Percentiles rank a stretch among this genome's conserved stretches.
Evolutionary conservation across 2,888 invertebrate genomes (phyloP).

Genomic region (Volucella zonaria): DNA sequence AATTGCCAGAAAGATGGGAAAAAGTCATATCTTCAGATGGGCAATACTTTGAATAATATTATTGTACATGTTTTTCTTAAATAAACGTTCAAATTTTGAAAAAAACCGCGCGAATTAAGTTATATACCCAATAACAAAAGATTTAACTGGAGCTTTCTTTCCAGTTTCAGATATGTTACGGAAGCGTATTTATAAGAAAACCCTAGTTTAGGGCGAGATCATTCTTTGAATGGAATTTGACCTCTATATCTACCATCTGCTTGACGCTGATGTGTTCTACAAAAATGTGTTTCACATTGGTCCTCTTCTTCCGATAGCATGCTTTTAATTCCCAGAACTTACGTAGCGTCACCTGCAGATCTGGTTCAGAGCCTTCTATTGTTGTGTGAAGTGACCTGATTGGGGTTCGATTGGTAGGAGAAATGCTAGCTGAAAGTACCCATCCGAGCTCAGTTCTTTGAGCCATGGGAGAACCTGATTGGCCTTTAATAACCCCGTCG

Average conservation of each 20-base stretch:
- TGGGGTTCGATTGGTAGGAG: too few species aligned
- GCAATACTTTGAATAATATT: too few species aligned
- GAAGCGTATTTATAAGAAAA: not conserved
- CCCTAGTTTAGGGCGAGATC: not conserved
- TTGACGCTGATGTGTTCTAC: too few species aligned
- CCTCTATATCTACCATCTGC: conserved; percentile 1
- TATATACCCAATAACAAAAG: too few species aligned
- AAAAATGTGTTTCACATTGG: conserved; percentile 19
- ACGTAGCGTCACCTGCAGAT: not conserved
- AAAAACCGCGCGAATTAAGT: too few species aligned
- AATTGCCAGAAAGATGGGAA: too few species aligned
- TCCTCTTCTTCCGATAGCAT: conserved; percentile 11
- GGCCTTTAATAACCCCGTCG: conserved; percentile 7
- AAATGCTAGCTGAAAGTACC: too few species aligned
- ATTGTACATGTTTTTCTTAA: too few species aligned
- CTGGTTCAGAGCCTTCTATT: not conserved
- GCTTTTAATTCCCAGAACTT: conserved; percentile 27
- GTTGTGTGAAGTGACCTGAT: too few species aligned
- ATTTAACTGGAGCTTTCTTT: conserved; percentile 23
- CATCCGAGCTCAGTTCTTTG: too few species aligned
- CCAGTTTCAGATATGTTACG: conserved; percentile 9
- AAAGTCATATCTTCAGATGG: too few species aligned
- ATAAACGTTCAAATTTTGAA: too few species aligned
- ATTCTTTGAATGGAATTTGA: conserved; percentile 22
- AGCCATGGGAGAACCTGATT: conserved; percentile 27